Evolutionary conservation across 2,113 vertebrate genomes (phyloP), one percentile per base, ranked within the genome.

Genomic region (Gymnocephalus cernua): DNA sequence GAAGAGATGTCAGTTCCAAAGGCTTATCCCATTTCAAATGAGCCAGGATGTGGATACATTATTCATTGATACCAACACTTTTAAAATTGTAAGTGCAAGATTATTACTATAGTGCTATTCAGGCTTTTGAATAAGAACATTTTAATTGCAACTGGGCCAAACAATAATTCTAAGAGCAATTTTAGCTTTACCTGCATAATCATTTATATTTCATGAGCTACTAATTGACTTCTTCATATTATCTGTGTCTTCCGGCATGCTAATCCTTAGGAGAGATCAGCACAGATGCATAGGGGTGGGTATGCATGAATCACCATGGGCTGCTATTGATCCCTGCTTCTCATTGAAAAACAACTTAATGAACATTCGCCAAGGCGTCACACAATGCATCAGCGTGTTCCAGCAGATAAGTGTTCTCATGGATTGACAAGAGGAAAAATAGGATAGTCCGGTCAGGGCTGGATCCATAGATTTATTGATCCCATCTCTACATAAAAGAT

Each of bases 261-360:
- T 76, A 74, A 82, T 84, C 80, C 77, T 72, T 57, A 14, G 63
- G 88, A 86, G 79, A 82, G 67, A 85, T 83, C 66, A 61, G 74
- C 68, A 45, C 53, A 66, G 69, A 91, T 82, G 84, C 76, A 88
- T 27, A 35, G 48, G 76, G 63, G 78, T 32, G 69, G 77, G 59
- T 50, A 59, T 62, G 81, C 81, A 87, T 92, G 89, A 92, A 92
- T 91, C 86, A 87, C 89, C 84, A 54, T 47, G 73, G 74, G 71
- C 66, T 74, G n/a, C 29, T 86, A 95, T 93, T 77, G 93, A 95
- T 93, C 77, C 64, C 25, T 47, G 54, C 69, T 70, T 84, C 86
- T 92, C 91, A 92, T 92, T 91, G 74, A 92, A 93, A 94, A 94
- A 94, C 91, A 95, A 93, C 91, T 93, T 94, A 95, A 95, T 94